phyloP scores from a whole-genome alignment of 2,113 vertebrate genomes.

The Microcebus murinus region DNA sequence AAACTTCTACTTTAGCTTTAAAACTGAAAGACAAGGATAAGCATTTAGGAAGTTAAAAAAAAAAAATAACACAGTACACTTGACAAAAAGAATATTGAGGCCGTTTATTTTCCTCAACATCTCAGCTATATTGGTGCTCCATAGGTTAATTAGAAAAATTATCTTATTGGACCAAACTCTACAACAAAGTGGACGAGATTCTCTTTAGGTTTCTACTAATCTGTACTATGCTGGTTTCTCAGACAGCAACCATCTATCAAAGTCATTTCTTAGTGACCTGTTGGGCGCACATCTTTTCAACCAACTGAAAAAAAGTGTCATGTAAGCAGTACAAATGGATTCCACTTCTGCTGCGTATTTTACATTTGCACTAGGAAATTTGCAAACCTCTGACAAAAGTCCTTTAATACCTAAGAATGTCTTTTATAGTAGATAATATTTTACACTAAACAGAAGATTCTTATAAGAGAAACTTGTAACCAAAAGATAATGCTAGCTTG shows the following conservation, averaged over 20 bases:
- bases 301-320: slow-evolving; percentile 88
- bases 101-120: slow-evolving; percentile 83
- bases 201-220: slow-evolving; percentile 89
- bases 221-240: slow-evolving; percentile 84
- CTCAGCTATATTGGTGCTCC: slow-evolving; percentile 84
- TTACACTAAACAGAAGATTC: slow-evolving; percentile 10
- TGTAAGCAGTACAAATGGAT: slow-evolving; percentile 86
- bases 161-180: slow-evolving; percentile 90
- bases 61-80: slow-evolving; percentile 38
- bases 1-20: slow-evolving; percentile 61
- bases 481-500: slow-evolving; percentile 22
- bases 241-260: slow-evolving; percentile 90
- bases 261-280: slow-evolving; percentile 86
- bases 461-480: not conserved
- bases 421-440: slow-evolving; percentile 32
- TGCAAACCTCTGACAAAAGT: slow-evolving; percentile 42
- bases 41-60: not conserved
- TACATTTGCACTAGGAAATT: slow-evolving; percentile 50
- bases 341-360: slow-evolving; percentile 55
- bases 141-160: slow-evolving; percentile 97
- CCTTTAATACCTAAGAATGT: slow-evolving; percentile 49
- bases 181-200: slow-evolving; percentile 87
- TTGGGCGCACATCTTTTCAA: slow-evolving; percentile 87
- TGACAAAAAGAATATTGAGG: slow-evolving; percentile 79
- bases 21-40: slow-evolving; percentile 54